phyloP scores from a whole-genome alignment of 2,113 vertebrate species.

The Tychaedon coryphoeus region DNA sequence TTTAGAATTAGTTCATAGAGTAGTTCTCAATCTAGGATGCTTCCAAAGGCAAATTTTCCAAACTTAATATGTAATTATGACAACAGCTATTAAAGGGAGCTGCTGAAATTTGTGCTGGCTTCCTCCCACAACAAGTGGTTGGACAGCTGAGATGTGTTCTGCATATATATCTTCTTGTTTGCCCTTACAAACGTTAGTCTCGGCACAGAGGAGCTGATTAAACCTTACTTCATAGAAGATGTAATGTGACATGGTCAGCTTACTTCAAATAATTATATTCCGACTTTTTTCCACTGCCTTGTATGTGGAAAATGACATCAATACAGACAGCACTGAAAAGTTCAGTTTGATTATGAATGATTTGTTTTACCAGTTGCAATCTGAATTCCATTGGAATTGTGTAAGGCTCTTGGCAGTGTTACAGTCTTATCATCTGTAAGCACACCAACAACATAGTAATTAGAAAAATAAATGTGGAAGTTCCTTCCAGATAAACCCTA shows the following conservation, averaged over 20 bases:
- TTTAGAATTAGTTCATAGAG: not conserved
- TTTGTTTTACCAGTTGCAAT: not conserved
- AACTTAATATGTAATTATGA: not conserved
- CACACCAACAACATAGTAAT: not conserved
- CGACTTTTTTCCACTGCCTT: not conserved
- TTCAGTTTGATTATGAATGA: not conserved
- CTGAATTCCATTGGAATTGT: conserved; percentile 14
- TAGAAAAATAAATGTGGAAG: not conserved
- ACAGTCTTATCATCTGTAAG: not conserved
- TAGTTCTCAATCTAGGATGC: not conserved
- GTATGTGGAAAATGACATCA: not conserved
- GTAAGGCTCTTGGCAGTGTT: conserved; percentile 15
- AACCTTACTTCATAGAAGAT: not conserved
- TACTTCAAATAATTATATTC: not conserved
- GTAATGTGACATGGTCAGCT: not conserved
- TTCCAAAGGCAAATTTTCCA: not conserved
- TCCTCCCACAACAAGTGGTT: not conserved
- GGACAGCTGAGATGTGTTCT: not conserved
- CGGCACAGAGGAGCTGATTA: not conserved
- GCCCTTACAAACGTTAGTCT: not conserved
- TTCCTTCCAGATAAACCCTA: conserved; percentile 6
- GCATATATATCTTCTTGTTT: not conserved
- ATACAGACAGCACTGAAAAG: not conserved
- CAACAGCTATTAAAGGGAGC: not conserved
- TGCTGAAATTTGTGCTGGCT: not conserved